phyloP scores from a whole-genome alignment of 2,797 vertebrate species.

The Triplophysa bombifrons region DNA sequence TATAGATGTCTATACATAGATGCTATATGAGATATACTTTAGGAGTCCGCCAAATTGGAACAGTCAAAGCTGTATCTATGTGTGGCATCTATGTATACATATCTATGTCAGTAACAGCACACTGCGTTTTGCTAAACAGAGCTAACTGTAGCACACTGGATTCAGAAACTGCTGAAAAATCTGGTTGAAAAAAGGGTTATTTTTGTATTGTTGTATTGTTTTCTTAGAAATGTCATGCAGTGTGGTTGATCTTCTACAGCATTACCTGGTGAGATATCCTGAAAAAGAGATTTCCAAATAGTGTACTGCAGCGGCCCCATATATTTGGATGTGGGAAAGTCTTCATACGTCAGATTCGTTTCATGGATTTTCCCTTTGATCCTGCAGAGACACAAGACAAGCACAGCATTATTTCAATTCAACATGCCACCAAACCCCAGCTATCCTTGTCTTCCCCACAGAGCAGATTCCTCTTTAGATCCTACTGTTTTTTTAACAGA shows the following conservation, averaged over 20 bases:
- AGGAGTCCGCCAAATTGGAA: no score
- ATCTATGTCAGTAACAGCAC: no score
- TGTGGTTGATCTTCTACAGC: not conserved
- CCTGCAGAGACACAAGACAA: conserved; percentile 72
- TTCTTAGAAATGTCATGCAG: not conserved
- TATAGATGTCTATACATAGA: no score
- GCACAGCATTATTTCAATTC: conserved; percentile 26
- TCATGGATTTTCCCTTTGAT: conserved; percentile 97
- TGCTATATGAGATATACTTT: no score
- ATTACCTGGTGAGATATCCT: conserved; percentile 94
- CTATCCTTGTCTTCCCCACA: conserved; percentile 2
- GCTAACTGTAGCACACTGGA: no score
- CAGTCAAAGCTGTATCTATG: no score
- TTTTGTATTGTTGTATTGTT: not conserved
- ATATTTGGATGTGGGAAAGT: conserved; percentile 97
- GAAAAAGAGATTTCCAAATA: conserved; percentile 97
- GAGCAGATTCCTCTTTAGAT: conserved; percentile 16
- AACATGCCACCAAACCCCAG: conserved; percentile 21
- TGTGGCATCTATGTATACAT: no score
- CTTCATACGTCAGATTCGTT: conserved; percentile 96
- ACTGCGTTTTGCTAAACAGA: no score
- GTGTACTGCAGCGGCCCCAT: conserved; percentile 96
- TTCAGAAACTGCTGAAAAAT: no score
- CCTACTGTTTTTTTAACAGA: conserved; percentile 12
- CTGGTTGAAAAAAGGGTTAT: not conserved